Conservation (phyloP, 2,888 invertebrate genomes). For the Chydorus sphaericus region DNA sequence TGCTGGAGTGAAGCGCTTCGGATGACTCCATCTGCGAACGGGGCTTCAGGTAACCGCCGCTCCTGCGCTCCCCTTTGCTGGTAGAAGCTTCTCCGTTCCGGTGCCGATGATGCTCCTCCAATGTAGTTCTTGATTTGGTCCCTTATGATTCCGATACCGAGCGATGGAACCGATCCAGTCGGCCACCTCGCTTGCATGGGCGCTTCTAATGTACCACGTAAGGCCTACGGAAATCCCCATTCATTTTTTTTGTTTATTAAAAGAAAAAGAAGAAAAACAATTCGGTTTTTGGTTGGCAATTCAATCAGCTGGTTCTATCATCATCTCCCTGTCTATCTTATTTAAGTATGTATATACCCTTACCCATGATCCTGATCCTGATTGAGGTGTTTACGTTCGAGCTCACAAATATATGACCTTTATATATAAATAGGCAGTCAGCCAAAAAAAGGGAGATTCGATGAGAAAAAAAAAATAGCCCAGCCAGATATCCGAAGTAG, state of each 20-base stretch:
- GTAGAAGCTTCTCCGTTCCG: conserved; percentile 4
- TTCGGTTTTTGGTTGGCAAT: too few relatives aligned
- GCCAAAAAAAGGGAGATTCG: conserved; percentile 23
- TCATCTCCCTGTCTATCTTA: too few relatives aligned
- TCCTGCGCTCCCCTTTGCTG: conserved; percentile 15
- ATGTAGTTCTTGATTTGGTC: too few relatives aligned
- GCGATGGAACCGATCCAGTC: too few relatives aligned
- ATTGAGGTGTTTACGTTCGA: too few relatives aligned
- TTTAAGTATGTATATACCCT: too few relatives aligned
- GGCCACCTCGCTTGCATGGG: too few relatives aligned
- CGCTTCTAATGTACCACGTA: too few relatives aligned
- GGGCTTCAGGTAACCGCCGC: conserved; percentile 13
- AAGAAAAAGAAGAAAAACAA: conserved; percentile 3
- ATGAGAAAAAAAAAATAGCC: conserved; percentile 16
- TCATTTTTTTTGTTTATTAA: conserved; percentile 14
- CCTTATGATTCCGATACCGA: too few relatives aligned
- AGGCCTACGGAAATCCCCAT: background rate
- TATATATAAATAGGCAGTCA: conserved; percentile 10
- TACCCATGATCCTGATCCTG: too few relatives aligned
- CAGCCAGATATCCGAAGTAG: conserved; percentile 8
- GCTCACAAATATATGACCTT: too few relatives aligned
- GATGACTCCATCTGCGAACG: background rate
- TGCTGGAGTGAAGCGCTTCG: background rate
- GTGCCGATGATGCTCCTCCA: background rate
- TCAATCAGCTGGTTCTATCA: too few relatives aligned